These are phyloP conservation scores for Sesamia inferens DNA, from an alignment of 2,888 invertebrate genomes.

Conservation along the genomic window DNA sequence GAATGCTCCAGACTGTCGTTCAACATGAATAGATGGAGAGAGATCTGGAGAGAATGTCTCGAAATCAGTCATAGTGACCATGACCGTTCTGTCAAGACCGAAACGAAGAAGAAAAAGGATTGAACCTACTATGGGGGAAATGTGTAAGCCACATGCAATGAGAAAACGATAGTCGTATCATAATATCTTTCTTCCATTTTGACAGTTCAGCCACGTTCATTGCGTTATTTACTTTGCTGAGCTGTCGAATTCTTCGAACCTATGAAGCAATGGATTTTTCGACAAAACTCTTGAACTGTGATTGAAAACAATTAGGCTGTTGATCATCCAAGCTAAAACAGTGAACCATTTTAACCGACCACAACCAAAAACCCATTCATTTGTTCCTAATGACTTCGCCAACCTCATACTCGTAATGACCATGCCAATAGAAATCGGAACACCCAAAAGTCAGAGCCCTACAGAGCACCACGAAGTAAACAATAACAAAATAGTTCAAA, in stretches of 20 bases:
- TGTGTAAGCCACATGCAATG: too few species aligned
- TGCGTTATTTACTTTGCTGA: background rate
- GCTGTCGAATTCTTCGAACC: background rate
- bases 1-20: too few species aligned
- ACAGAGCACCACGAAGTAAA: background rate
- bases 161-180: background rate
- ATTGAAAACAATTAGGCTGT: background rate
- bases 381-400: background rate
- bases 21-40: too few species aligned
- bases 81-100: too few species aligned
- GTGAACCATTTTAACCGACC: background rate
- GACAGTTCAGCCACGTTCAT: background rate
- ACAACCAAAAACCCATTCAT: too few species aligned
- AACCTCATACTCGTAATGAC: background rate
- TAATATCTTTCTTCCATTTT: background rate
- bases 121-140: too few species aligned
- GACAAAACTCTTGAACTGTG: background rate
- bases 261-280: background rate
- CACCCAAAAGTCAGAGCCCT: background rate
- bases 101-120: too few species aligned
- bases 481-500: slow-evolving; percentile 18
- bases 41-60: too few species aligned
- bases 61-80: too few species aligned
- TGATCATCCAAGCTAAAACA: background rate
- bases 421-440: background rate